Percentiles rank a stretch among this genome's conserved stretches.
These are phyloP conservation scores for Lysandra bellargus DNA, from an alignment of 2,888 invertebrate species.

Conservation along the genomic window DNA sequence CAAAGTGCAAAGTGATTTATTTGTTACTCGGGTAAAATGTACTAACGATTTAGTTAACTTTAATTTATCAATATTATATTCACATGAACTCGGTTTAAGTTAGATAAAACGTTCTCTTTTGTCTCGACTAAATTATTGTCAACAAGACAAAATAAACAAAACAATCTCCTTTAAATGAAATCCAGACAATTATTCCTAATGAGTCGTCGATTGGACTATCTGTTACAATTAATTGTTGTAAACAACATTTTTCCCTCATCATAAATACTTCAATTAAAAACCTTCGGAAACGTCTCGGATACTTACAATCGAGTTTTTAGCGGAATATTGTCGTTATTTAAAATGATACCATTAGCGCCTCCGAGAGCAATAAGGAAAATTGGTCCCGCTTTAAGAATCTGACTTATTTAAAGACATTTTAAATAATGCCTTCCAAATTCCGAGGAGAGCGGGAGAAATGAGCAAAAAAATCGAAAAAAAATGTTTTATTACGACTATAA, in stretches of 20 bases:
- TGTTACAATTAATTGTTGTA: neutral
- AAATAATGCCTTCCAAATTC: conserved; percentile 5
- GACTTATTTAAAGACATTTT: neutral
- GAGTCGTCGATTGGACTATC: neutral
- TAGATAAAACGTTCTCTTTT: neutral
- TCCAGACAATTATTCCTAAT: neutral
- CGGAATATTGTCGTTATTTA: conserved; percentile 1
- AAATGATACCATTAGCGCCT: conserved; percentile 12
- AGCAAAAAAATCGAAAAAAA: neutral
- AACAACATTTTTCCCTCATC: neutral
- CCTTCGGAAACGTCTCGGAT: neutral
- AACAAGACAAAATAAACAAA: neutral
- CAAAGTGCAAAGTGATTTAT: too few relatives aligned
- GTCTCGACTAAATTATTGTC: neutral
- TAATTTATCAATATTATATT: too few relatives aligned
- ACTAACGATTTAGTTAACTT: too few relatives aligned
- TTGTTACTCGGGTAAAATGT: too few relatives aligned
- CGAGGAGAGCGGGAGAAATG: neutral
- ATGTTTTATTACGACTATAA: neutral
- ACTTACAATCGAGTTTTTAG: conserved; percentile 20
- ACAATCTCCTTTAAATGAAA: neutral
- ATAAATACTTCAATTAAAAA: neutral
- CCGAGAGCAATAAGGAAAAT: conserved; percentile 6
- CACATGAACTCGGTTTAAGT: too few relatives aligned
- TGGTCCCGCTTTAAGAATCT: neutral